Evolutionary conservation across 35 echinoderm and acorn worm genomes (phyloP).

Genomic region (Hemicentrotus pulcherrimus): DNA sequence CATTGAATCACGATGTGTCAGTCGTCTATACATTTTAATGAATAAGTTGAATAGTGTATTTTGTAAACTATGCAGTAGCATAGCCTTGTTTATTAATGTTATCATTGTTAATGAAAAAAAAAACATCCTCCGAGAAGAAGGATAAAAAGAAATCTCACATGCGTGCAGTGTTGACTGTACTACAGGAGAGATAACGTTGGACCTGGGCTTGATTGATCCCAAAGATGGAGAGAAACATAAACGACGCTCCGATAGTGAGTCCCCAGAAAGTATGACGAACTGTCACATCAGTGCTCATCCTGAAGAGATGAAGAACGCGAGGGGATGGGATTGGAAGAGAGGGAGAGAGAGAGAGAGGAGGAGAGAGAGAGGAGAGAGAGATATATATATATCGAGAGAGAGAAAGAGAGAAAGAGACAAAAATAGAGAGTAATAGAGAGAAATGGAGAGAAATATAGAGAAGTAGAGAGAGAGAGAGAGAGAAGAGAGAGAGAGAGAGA

Average conservation of each 20-base stretch:
- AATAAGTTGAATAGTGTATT: too few species aligned
- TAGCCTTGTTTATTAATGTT: too few species aligned
- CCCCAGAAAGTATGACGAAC: constrained; percentile 91
- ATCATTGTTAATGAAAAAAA: too few species aligned
- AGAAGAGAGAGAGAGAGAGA: too few species aligned
- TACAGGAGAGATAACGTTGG: constrained; percentile 77
- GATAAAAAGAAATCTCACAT: constrained; percentile 48
- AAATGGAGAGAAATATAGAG: neutral
- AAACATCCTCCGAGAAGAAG: too few species aligned
- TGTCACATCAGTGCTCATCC: constrained; percentile 10
- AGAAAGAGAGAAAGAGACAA: neutral
- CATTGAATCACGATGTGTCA: too few species aligned
- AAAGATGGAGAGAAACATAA: constrained; percentile 78
- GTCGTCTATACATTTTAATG: too few species aligned
- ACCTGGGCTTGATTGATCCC: constrained; percentile 95
- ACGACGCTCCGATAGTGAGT: constrained; percentile 70
- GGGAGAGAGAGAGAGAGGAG: neutral
- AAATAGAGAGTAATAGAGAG: too few species aligned
- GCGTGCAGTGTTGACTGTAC: constrained; percentile 53
- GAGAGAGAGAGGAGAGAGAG: neutral
- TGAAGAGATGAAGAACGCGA: neutral
- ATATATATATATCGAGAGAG: too few species aligned
- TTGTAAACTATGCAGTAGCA: too few species aligned
- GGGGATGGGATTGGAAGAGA: neutral
- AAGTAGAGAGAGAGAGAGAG: neutral